Evolutionary conservation across 1,140 invertebrate species (phyloP), one percentile per base, ranked within the genome.

Genomic region (Drosophila kikkawai): DNA sequence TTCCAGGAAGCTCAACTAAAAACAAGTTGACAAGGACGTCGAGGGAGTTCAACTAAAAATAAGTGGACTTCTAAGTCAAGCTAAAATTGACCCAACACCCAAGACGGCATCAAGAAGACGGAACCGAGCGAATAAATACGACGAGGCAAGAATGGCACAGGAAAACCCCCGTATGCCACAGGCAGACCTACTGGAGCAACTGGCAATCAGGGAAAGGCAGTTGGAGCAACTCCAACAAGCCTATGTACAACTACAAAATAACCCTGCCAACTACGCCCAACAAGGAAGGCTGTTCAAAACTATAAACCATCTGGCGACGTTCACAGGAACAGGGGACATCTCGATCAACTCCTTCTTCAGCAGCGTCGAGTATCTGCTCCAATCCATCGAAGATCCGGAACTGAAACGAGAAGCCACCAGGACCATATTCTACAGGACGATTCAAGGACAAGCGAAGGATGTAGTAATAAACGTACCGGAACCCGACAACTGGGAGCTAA

Each of bases 381-480:
- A 22, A 17, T 37, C 53, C 8, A 37, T 56, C 12, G 11, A 56
- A 22, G 53, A 56, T 32, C 53, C 53, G 7, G 32, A 56, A 26
- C 22, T 64, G 4, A 63, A 53, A 47, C 19, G 60, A 34, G 37
- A 63, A 29, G 60, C 47, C 19, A 63, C 45, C 34, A 34, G 37
- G 60, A 63, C 60, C 7, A 63, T 51, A 26, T 53, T 63, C 22
- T 63, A 63, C 7, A 51, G 34, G 19, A 42, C 47, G 9, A 63
- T 63, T 19, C 26, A 63, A 51, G 47, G 60, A 51, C 60, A 63
- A 51, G 60, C 60, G 26, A 63, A 51, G 60, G 60, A 63, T 63
- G 37, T 51, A 17, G 36, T 63, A 4, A 63, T 63, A 22, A 63
- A 63, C 47, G 47, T 51, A 17, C 47, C 60, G 36, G 47, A 63